Evolutionary conservation across 2,113 vertebrate genomes (phyloP).

Genomic region (Amblyopsis rosae): DNA sequence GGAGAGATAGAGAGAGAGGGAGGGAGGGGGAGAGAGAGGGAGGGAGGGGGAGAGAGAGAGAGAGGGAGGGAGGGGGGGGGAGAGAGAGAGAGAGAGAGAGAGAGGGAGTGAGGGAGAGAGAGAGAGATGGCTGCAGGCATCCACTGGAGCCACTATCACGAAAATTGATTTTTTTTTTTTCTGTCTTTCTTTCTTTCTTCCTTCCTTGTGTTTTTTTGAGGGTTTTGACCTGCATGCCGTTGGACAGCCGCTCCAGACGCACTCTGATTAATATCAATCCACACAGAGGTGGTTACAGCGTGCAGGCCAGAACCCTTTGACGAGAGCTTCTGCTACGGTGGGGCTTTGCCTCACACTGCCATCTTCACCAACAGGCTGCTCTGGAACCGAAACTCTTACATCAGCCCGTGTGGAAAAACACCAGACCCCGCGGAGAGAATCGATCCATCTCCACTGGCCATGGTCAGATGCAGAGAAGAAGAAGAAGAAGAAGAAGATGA

Average conservation of each 20-base stretch:
- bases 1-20: too few relatives aligned
- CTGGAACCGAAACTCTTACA: constrained; percentile 48
- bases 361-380: constrained; percentile 10
- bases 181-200: too few relatives aligned
- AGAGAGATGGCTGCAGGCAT: constrained; percentile 40
- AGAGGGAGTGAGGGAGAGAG: neutral
- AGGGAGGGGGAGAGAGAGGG: neutral
- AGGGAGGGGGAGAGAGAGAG: constrained; percentile 20
- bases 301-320: neutral
- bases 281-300: constrained; percentile 45
- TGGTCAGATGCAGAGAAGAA: constrained; percentile 33
- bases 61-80: too few relatives aligned
- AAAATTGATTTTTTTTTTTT: constrained; percentile 59
- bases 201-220: neutral
- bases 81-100: too few relatives aligned
- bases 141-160: constrained; percentile 43
- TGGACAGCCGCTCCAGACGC: constrained; percentile 55
- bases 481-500: neutral
- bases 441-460: constrained; percentile 58
- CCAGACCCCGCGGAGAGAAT: constrained; percentile 62
- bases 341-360: too few relatives aligned
- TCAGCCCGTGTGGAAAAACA: constrained; percentile 57
- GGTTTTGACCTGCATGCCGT: constrained; percentile 46
- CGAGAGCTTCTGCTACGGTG: neutral
- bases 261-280: constrained; percentile 73